Percentiles rank a stretch among this genome's conserved stretches.
Evolutionary conservation across 2,113 vertebrate species (phyloP).

Genomic region (Paradoxurus hermaphroditus): DNA sequence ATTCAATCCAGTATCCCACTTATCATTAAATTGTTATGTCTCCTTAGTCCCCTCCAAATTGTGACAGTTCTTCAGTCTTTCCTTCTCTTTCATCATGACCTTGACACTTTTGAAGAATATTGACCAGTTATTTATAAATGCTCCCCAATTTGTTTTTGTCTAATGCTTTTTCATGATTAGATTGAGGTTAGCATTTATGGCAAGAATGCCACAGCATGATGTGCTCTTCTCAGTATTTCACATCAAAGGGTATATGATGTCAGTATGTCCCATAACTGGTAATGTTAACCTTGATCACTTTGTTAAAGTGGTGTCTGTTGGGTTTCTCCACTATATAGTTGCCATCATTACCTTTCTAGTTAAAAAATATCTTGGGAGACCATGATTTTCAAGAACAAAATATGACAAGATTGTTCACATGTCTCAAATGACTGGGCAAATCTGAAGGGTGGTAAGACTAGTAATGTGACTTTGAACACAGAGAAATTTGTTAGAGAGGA

Average conservation of each 20-base stretch:
- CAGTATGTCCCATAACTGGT: background rate
- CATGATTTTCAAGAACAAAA: constrained; percentile 11
- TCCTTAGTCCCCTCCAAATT: background rate
- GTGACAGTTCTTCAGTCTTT: background rate
- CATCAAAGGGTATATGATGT: background rate
- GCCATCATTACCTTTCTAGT: constrained; percentile 19
- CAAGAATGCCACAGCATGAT: background rate
- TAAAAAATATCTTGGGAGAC: background rate
- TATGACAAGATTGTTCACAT: background rate
- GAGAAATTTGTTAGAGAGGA: background rate
- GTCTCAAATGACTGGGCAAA: background rate
- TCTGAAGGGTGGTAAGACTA: background rate
- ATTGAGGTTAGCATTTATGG: background rate
- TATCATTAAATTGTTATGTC: background rate
- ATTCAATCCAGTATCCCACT: background rate
- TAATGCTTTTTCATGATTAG: constrained; percentile 8
- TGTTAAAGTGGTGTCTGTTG: background rate
- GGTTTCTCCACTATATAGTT: constrained; percentile 23
- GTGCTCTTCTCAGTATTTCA: background rate
- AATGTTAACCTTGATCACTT: background rate
- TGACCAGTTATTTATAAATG: constrained; percentile 18
- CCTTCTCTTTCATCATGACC: background rate
- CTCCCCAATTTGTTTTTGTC: background rate
- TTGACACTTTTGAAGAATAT: background rate
- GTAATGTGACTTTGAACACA: background rate